Evolutionary conservation across 1,140 invertebrate species (phyloP), one percentile per base, ranked within the genome.

Genomic region (Listronotus bonariensis): DNA sequence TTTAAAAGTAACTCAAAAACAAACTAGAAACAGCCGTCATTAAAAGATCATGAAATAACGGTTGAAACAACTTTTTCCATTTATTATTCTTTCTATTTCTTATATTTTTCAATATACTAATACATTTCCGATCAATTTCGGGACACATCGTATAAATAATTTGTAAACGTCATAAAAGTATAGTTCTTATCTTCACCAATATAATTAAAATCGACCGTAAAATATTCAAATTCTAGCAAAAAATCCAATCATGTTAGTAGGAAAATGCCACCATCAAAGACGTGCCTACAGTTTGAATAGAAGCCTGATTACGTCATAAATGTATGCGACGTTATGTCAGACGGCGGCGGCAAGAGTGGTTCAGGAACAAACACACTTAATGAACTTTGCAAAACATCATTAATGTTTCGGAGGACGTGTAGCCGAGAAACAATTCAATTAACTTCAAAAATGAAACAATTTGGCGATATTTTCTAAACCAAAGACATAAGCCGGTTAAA

Each of bases 331-430:
- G 61, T 64, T 52, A 64, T 55, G 53, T 64, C 61, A 56, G 53
- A 64, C 52, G 46, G 51, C 51, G 46, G 51, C 51, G 36, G 32
- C 36, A 62, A 52, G 18, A 45, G 40, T 36, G 58, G 48, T 56
- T 40, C 42, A 56, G 53, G 36, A 64, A 64, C 61, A 64, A 64
- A 64, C 61, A 64, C 61, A 64, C 61, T 46, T 64, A 64, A 64
- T 49, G 61, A 64, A 64, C 61, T 64, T 62, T 41, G 61, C 53
- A 49, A 55, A 64, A 64, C 52, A 49, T 64, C 42, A 64, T 49
- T 64, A 64, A 48, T 53, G 34, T 14, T 31, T n/a, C 40, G 14
- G 11, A 31, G 52, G 45, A 41, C 48, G 41, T 64, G 34, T 56
- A 26, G 40, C 14, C 20, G 49, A 36, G 36, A 32, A 65, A 57